These are phyloP conservation scores for Silurus glanis DNA, from an alignment of 2,113 vertebrate genomes.

Conservation along the genomic window DNA sequence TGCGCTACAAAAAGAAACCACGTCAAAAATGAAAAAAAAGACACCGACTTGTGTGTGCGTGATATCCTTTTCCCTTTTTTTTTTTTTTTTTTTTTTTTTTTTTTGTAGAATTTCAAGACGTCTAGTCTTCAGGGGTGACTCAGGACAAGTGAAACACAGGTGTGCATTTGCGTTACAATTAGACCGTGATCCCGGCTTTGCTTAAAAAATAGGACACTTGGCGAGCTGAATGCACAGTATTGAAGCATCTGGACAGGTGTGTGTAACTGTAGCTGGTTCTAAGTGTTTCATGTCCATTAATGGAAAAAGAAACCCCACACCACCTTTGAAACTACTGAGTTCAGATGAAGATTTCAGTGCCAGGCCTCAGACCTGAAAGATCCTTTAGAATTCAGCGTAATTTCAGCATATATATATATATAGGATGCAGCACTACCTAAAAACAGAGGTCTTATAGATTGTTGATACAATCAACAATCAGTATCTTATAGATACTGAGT, in stretches of 20 bases:
- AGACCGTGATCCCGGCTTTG: background rate
- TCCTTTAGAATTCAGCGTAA: background rate
- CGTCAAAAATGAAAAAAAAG: no score
- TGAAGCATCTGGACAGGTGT: constrained; percentile 26
- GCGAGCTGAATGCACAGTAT: background rate
- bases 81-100: background rate
- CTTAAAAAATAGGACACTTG: constrained; percentile 10
- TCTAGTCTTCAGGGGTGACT: constrained; percentile 32
- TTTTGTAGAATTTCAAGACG: background rate
- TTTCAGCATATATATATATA: background rate
- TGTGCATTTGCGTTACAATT: constrained; percentile 36
- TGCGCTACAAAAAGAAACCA: background rate
- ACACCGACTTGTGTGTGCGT: no score
- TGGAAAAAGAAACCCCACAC: background rate
- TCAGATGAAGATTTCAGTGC: background rate
- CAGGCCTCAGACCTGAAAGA: background rate
- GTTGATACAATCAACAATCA: background rate
- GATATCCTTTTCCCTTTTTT: background rate
- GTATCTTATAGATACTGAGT: background rate
- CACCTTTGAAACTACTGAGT: background rate
- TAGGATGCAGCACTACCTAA: constrained; percentile 69
- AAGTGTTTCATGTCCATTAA: constrained; percentile 14
- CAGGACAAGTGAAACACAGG: constrained; percentile 23
- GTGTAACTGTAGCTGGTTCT: constrained; percentile 13
- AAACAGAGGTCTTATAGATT: constrained; percentile 74